Evolutionary conservation across 1,140 invertebrate species (phyloP), one percentile per base, ranked within the genome.

Genomic region (Pseudachorutes palmiensis): DNA sequence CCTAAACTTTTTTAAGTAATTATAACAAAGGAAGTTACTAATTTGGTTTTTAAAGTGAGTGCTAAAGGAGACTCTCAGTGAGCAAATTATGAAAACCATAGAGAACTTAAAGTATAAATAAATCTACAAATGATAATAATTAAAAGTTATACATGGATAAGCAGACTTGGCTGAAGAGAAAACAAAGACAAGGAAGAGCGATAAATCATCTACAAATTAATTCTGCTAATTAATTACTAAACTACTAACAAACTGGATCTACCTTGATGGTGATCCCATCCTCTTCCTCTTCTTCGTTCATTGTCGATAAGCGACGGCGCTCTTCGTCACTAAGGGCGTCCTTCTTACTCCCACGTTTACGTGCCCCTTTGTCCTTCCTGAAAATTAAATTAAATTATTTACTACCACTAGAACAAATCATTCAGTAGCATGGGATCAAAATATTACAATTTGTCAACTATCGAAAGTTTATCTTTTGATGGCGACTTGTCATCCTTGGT

Each of bases 231-330:
- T n/a, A n/a, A n/a, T n/a, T n/a, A n/a, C n/a, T n/a, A n/a, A n/a
- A n/a, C n/a, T n/a, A n/a, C 24, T 55, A 55, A 22, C 51, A 55
- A 55, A 26, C 51, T 26, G 51, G 68, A 41, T 74, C 82, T 77
- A 84, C 82, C 79, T 83, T 83, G 72, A 85, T 85, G 45, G 81
- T 83, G 59, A 84, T 82, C 32, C 80, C 80, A 68, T 83, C 82
- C 63, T 83, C 81, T 72, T 82, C 81, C 57, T 84, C 82, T 71
- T 83, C 82, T 76, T 85, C 83, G 26, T 78, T 77, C 83, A 84
- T 84, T 29, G 81, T 83, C 19, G 83, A 84, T 3, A 85, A 73
- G 33, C 83, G 76, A 71, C 80, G 80, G 49, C 76, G 77, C 70
- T 83, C 82, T 62, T 84, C 82, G 24, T 83, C 82, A 48, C 76